Base-by-base conservation (phyloP, 2,113 vertebrate genomes). In the Paraplagusia blochii region DNA sequence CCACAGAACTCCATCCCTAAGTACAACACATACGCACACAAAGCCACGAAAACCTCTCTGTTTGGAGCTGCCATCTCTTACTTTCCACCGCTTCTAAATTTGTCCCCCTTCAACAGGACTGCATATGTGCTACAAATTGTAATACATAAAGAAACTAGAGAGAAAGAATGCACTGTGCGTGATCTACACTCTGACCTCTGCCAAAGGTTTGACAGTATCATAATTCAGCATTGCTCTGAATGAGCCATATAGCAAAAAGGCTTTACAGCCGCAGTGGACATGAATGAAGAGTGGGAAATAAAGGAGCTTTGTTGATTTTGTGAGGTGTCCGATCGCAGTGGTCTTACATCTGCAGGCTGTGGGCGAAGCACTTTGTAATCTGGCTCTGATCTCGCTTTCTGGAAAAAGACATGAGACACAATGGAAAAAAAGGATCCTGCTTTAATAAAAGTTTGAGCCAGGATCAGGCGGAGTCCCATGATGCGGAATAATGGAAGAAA, bases 351-450 rank as follows among this genome's bases (percentile, higher is more conserved):
- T 93, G 82, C 65, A 59, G 47, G 94, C 90, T 3, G 94, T 92
- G 38, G 97, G 97, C 56, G 97, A 99, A 0, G 96, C 93, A 0
- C 97, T 99, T 79, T 99, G 97, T 54, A 99, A 85, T 50, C 97
- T 92, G 69, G 93, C 94, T 85, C 97, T 89, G 84, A 98, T 99
- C 87, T 96, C 94, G 15, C 95, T 99, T 74, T 98, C 97, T 99
- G 88, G 16, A 66, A 67, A 75, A 44, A 16, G 72, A 84, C 58
- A 72, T 44, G n/a, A 76, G 53, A 74, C 58, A 79, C 50, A 81
- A 74, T 64, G 39, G 47, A 76, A 38, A 43, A 13, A 71, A 57
- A 64, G 42, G 42, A 73, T 72, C 47, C 35, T 38, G 35, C 36
- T 69, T 82, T 47, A 79, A 68, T 73, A 52, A 54, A 63, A 48